These are phyloP conservation scores for Riparia riparia DNA, from an alignment of 2,113 vertebrate genomes.

Conservation along the genomic window DNA sequence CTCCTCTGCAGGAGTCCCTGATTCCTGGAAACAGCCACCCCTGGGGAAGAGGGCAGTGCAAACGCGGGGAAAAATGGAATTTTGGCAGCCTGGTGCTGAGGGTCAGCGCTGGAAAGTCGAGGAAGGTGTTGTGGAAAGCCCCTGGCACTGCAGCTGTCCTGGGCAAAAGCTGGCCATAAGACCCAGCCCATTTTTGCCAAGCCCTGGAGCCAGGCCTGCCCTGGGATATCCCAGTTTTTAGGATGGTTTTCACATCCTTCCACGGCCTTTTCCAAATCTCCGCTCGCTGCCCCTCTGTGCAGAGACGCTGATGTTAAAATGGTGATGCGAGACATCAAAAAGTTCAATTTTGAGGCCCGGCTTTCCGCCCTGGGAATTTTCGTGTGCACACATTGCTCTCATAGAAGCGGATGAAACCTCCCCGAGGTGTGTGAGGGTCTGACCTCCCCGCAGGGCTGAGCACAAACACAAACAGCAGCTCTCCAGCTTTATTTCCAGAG, in stretches of 20 bases:
- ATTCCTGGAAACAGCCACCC: background rate
- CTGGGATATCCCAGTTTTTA: background rate
- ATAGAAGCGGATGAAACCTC: background rate
- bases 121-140: background rate
- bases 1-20: background rate
- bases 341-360: background rate
- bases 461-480: background rate
- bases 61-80: background rate
- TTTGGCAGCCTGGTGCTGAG: background rate
- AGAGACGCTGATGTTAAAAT: background rate
- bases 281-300: background rate
- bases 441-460: background rate
- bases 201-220: background rate
- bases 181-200: background rate
- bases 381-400: background rate
- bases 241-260: background rate
- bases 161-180: background rate
- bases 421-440: accelerated
- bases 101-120: background rate
- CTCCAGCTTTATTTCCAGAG: background rate
- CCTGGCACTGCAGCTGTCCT: background rate
- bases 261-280: background rate
- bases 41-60: background rate
- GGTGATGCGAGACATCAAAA: background rate
- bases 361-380: background rate